A percentile compares a stretch with the other conserved stretches of the same genome.
These are phyloP conservation scores for Idaea straminata DNA, from an alignment of 2,888 invertebrate genomes.

Conservation along the genomic window DNA sequence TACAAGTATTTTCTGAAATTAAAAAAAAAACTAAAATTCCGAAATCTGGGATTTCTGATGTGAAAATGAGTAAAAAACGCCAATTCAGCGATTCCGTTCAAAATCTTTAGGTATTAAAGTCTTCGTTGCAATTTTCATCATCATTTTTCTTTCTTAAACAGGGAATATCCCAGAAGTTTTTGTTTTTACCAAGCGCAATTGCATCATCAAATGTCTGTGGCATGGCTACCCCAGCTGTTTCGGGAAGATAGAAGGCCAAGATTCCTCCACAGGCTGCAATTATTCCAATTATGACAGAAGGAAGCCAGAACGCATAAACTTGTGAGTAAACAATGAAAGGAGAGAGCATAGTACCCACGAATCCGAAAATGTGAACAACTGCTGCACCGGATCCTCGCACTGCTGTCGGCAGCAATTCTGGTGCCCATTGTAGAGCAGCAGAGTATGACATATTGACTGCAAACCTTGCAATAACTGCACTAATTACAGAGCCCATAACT, in stretches of 20 bases:
- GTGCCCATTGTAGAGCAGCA: constrained; percentile 52
- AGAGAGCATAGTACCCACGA: constrained; percentile 49
- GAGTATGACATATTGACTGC: constrained; percentile 53
- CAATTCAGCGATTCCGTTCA: background rate
- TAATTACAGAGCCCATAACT: constrained; percentile 50
- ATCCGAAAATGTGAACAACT: constrained; percentile 54
- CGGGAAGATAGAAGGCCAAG: constrained; percentile 47
- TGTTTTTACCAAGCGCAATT: constrained; percentile 43
- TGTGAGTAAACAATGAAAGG: constrained; percentile 58
- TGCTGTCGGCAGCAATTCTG: constrained; percentile 56
- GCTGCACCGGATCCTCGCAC: constrained; percentile 55
- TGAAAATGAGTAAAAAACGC: no score
- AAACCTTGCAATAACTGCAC: constrained; percentile 54
- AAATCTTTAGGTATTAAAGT: background rate
- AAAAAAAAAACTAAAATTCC: no score
- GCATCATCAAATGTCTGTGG: constrained; percentile 62
- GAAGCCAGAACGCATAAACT: constrained; percentile 46
- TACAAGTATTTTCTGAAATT: no score
- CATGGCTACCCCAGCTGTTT: constrained; percentile 55
- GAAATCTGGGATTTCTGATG: no score
- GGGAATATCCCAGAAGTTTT: constrained; percentile 48
- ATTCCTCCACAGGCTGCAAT: constrained; percentile 37
- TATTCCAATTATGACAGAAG: constrained; percentile 43
- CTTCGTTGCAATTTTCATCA: background rate
- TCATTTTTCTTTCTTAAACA: constrained; percentile 28